These are phyloP conservation scores for Girardia tigrina DNA, from an alignment of 2,888 invertebrate species.

Conservation along the genomic window DNA sequence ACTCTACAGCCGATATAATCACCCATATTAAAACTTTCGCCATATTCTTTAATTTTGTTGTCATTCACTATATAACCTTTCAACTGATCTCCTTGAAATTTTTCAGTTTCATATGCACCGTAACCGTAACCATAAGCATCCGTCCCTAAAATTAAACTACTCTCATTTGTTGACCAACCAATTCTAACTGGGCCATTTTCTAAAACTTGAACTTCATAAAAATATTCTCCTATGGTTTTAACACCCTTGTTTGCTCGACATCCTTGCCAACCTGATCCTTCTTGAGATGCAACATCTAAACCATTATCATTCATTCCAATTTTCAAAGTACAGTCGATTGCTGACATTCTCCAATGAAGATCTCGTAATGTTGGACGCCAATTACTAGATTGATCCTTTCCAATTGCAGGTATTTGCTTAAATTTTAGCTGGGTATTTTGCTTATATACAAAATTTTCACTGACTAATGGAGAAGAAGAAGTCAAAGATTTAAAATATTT, in stretches of 20 bases:
- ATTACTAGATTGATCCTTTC: conserved; percentile 9
- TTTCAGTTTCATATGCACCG: too few species aligned
- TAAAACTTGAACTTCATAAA: conserved; percentile 47
- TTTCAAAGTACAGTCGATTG: neutral
- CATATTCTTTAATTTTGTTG: too few species aligned
- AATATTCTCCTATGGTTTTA: conserved; percentile 31
- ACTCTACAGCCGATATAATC: conserved; percentile 79
- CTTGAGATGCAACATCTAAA: conserved; percentile 31
- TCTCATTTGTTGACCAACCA: conserved; percentile 82
- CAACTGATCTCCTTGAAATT: too few species aligned
- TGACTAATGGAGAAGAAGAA: neutral
- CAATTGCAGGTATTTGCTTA: neutral
- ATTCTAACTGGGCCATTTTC: conserved; percentile 88
- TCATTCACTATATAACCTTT: too few species aligned
- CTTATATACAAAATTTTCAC: neutral
- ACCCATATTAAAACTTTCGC: too few species aligned
- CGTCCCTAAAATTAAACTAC: conserved; percentile 66
- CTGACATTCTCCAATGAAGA: conserved; percentile 16
- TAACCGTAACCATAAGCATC: conserved; percentile 70
- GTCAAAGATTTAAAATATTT: neutral
- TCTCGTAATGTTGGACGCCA: too few species aligned
- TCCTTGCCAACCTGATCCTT: conserved; percentile 34
- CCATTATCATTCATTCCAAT: conserved; percentile 26
- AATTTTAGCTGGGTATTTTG: neutral
- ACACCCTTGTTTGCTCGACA: conserved; percentile 33